Base-by-base conservation (phyloP, 2,113 vertebrate species). In the Calcarius ornatus region DNA sequence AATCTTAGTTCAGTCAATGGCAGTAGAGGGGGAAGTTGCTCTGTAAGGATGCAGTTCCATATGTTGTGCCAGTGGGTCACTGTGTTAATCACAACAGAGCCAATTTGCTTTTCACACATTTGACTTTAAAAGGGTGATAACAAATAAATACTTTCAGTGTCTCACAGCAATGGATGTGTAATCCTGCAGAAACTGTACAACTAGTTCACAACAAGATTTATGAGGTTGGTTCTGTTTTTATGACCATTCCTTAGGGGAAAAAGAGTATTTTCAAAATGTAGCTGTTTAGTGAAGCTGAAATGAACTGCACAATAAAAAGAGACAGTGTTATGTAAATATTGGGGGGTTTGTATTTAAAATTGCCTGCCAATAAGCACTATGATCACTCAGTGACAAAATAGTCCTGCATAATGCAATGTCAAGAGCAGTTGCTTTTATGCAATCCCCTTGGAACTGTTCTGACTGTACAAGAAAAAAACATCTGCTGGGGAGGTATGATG, bases 191-290 rank as follows among this genome's bases (percentile, higher is more conserved):
- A 97, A 94, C 59, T 30, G 73, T 82, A 90, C 75, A 80, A 92
- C 89, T 85, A 75, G 71, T 93, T 97, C 93, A 75, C 69, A 80
- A 86, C 45, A 91, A 90, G 95, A 97, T 97, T 95, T 96, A 97
- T 96, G 88, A 93, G 91, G 79, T 80, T 94, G 95, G 92, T 94
- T 95, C 83, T 92, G 72, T 4, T 97, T 97, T 95, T 95, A 96
- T 79, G 92, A 80, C 90, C 88, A 59, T 91, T 96, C 27, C 65
- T 96, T 77, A 88, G 65, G 81, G 81, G 80, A 56, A 84, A 91
- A 76, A 83, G 79, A 92, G 53, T 88, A 75, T 92, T 95, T 97
- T 84, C 90, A 66, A 95, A 84, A 71, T 47, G 38, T 53, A 43
- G 77, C 35, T 92, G 88, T 93, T 94, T 92, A 92, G 88, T 60